These are phyloP conservation scores for Ardeotis arabs DNA, from an alignment of 2,113 vertebrate species.

Conservation along the genomic window DNA sequence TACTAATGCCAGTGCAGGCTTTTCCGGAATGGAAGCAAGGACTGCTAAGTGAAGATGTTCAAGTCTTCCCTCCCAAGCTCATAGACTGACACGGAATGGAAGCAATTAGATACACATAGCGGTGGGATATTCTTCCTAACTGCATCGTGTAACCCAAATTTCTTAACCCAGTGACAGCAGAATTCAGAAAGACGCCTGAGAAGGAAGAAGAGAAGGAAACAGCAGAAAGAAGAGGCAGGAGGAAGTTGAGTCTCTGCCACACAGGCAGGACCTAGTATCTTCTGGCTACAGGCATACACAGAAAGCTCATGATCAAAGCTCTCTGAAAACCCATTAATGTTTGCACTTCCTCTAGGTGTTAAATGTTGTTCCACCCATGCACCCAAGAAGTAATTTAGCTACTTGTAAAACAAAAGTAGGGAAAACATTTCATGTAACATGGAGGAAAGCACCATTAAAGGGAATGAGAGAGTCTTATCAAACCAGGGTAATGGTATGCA, in stretches of 20 bases:
- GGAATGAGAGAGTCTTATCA: neutral
- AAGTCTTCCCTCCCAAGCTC: neutral
- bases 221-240: neutral
- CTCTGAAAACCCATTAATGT: neutral
- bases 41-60: neutral
- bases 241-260: neutral
- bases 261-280: neutral
- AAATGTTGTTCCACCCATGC: neutral
- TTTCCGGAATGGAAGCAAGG: neutral
- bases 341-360: neutral
- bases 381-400: neutral
- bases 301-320: neutral
- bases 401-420: neutral
- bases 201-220: neutral
- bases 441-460: neutral
- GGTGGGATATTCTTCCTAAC: neutral
- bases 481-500: neutral
- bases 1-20: neutral
- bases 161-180: neutral
- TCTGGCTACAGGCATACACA: neutral
- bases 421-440: neutral
- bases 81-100: neutral
- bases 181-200: neutral
- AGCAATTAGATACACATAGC: neutral
- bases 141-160: neutral